These are phyloP conservation scores for Tor tambroides DNA, from an alignment of 2,113 vertebrate species.

Conservation along the genomic window DNA sequence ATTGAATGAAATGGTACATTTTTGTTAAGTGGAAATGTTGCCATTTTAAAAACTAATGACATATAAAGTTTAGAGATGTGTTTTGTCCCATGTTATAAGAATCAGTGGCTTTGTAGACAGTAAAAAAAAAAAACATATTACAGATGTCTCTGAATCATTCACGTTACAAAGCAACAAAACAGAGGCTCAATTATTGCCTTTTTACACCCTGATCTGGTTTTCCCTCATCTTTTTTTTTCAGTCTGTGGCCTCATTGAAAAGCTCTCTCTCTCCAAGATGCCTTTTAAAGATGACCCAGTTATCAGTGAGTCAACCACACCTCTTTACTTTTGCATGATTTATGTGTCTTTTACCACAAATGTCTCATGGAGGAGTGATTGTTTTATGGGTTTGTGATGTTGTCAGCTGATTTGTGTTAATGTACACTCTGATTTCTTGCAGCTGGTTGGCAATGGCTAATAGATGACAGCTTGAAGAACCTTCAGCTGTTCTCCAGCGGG, in stretches of 20 bases:
- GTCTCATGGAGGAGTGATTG: too few relatives aligned
- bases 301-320: constrained; percentile 75
- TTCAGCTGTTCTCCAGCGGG: constrained; percentile 78
- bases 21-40: not conserved
- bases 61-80: not conserved
- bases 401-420: too few relatives aligned
- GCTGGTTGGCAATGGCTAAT: constrained; percentile 90
- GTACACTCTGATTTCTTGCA: too few relatives aligned
- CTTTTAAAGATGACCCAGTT: constrained; percentile 82
- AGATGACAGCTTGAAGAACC: constrained; percentile 84
- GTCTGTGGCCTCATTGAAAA: constrained; percentile 91
- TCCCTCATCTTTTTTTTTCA: constrained; percentile 64
- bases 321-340: not conserved
- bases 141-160: not conserved
- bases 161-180: not conserved
- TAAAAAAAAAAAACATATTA: not conserved
- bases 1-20: too few relatives aligned
- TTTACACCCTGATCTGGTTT: not conserved
- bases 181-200: not conserved
- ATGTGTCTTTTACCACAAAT: too few relatives aligned
- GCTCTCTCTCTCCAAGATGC: constrained; percentile 89
- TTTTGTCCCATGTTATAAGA: not conserved
- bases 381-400: too few relatives aligned
- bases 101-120: not conserved
- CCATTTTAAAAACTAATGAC: not conserved